Percentiles rank a stretch among this genome's conserved stretches.
phyloP scores from a whole-genome alignment of 1,140 invertebrate genomes.

The Saccostrea echinata region DNA sequence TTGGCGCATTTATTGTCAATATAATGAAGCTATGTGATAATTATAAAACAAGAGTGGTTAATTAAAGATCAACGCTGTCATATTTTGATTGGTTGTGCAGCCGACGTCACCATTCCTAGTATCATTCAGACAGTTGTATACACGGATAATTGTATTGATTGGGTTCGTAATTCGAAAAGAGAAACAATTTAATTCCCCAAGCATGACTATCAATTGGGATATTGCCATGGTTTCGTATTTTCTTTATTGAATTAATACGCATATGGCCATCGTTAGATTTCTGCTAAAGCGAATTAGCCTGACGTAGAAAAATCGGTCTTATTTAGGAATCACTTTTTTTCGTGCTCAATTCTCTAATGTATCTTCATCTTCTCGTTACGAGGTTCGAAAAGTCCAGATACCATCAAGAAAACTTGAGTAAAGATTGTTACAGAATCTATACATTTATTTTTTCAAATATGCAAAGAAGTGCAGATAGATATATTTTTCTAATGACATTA shows the following conservation, averaged over 20 bases:
- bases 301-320: slow-evolving; percentile 27
- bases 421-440: neutral
- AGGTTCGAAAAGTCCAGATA: slow-evolving; percentile 36
- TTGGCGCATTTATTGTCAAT: slow-evolving; percentile 10
- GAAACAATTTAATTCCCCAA: slow-evolving; percentile 54
- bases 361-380: slow-evolving; percentile 29
- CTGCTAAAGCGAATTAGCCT: slow-evolving; percentile 55
- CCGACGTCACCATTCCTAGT: slow-evolving; percentile 6
- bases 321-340: neutral
- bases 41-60: slow-evolving; percentile 41
- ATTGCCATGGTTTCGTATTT: slow-evolving; percentile 52
- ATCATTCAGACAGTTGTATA: slow-evolving; percentile 25
- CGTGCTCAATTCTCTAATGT: slow-evolving; percentile 31
- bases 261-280: slow-evolving; percentile 58
- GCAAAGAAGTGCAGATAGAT: neutral
- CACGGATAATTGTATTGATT: slow-evolving; percentile 38
- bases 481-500: too few relatives aligned
- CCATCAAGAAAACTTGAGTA: neutral
- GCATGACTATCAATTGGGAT: slow-evolving; percentile 47
- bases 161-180: slow-evolving; percentile 31
- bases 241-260: slow-evolving; percentile 59
- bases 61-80: slow-evolving; percentile 27
- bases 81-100: slow-evolving; percentile 27
- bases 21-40: slow-evolving; percentile 36
- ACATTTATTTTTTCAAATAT: neutral